Conservation (phyloP, 2,888 invertebrate genomes). For the Hyposoter didymator region DNA sequence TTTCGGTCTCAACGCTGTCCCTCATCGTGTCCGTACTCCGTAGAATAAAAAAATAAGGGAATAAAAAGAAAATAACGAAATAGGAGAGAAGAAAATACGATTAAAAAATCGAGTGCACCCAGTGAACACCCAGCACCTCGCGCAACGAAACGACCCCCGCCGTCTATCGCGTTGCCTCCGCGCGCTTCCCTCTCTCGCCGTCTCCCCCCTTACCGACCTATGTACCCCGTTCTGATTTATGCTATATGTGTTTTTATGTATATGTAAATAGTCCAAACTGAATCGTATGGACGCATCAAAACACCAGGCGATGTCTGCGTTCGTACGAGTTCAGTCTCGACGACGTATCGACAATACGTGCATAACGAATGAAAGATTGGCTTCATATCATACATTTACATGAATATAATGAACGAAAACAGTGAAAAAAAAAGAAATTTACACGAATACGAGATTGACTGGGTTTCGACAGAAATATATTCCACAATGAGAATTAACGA, state of each 20-base stretch:
- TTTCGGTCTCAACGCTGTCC: constrained; percentile 7
- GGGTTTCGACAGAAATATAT: not conserved
- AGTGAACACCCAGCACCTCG: constrained; percentile 39
- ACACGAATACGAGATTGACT: not conserved
- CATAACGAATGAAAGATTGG: constrained; percentile 45
- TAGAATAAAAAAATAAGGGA: constrained; percentile 8
- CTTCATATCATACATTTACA: not conserved
- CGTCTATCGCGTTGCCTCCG: not conserved
- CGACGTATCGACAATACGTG: constrained; percentile 46
- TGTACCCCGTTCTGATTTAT: not conserved
- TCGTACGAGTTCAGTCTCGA: constrained; percentile 9
- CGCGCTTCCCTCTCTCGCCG: constrained; percentile 13
- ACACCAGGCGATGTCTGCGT: not conserved
- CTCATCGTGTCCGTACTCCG: constrained; percentile 14
- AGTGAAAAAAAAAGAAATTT: not conserved
- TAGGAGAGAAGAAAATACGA: constrained; percentile 11
- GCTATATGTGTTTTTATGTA: constrained; percentile 29
- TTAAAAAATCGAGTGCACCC: constrained; percentile 1
- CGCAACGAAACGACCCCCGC: constrained; percentile 34
- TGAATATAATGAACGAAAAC: constrained; percentile 3
- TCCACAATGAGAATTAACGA: not conserved
- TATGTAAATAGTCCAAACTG: constrained; percentile 4
- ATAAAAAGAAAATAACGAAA: constrained; percentile 4
- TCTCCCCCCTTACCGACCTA: not conserved
- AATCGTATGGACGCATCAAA: not conserved